phyloP scores from a whole-genome alignment of 2,797 vertebrate genomes.

The Girardinus metallicus region DNA sequence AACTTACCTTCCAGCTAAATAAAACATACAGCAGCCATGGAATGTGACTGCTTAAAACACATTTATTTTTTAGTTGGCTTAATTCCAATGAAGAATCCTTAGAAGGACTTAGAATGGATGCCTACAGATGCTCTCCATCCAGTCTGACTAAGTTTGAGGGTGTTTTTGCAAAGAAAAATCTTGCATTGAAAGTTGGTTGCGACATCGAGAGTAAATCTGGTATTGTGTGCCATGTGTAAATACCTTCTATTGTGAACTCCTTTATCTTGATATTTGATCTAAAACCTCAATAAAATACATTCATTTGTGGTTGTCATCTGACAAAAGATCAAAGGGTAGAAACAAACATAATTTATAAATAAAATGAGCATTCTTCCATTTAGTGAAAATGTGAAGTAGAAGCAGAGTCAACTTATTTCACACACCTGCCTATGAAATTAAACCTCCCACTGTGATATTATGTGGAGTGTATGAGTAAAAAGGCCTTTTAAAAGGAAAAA shows the following conservation, averaged over 20 bases:
- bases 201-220: neutral
- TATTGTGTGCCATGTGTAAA: neutral
- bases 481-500: slow-evolving; percentile 2
- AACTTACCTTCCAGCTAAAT: neutral
- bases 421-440: neutral
- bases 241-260: neutral
- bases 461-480: neutral
- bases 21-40: neutral
- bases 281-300: neutral
- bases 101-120: neutral
- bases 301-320: neutral
- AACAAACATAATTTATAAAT: neutral
- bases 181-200: neutral
- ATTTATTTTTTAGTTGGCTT: neutral
- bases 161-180: neutral
- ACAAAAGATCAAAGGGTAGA: neutral
- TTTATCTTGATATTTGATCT: neutral
- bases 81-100: neutral
- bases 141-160: neutral
- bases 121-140: neutral
- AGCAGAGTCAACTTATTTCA: neutral
- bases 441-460: neutral
- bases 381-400: neutral
- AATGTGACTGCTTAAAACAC: neutral
- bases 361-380: neutral